Evolutionary conservation across 2,797 vertebrate species (phyloP).

Genomic region (Catostomus latipinnis): DNA sequence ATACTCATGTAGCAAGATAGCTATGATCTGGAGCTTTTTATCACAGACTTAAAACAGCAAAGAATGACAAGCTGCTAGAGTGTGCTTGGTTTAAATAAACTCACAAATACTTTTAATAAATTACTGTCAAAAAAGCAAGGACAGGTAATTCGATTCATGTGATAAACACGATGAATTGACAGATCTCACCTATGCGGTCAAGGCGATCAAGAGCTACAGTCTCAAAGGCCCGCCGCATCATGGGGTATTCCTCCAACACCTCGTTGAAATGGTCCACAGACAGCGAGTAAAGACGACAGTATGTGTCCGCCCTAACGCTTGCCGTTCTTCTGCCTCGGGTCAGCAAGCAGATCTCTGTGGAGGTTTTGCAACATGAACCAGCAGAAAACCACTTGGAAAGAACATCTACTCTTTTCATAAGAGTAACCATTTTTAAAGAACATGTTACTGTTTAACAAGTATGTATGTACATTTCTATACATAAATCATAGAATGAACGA

Average conservation of each 20-base stretch:
- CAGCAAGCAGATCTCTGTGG: conserved; percentile 94
- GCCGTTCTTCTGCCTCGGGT: conserved; percentile 93
- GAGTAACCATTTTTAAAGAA: neutral
- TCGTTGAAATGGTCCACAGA: conserved; percentile 98
- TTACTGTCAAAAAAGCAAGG: neutral
- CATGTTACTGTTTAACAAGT: neutral
- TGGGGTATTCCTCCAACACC: conserved; percentile 97
- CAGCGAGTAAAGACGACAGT: conserved; percentile 96
- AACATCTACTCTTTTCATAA: neutral
- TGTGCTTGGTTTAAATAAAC: neutral
- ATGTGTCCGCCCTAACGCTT: conserved; percentile 93
- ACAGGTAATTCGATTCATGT: neutral
- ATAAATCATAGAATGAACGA: conserved; percentile 21
- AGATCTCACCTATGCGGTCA: conserved; percentile 91
- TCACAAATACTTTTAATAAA: neutral
- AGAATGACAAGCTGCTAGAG: too few relatives aligned
- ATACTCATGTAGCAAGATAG: too few relatives aligned
- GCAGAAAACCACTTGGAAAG: neutral
- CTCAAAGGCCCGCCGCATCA: conserved; percentile 99
- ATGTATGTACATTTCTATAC: neutral
- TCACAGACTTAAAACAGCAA: too few relatives aligned
- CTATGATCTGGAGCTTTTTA: too few relatives aligned
- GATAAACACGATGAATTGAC: neutral
- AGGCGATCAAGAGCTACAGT: conserved; percentile 94
- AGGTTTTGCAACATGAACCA: conserved; percentile 14